A percentile compares a stretch with the other conserved stretches of the same genome.
phyloP scores from a whole-genome alignment of 2,113 vertebrate species.

The Phodopus roborovskii region DNA sequence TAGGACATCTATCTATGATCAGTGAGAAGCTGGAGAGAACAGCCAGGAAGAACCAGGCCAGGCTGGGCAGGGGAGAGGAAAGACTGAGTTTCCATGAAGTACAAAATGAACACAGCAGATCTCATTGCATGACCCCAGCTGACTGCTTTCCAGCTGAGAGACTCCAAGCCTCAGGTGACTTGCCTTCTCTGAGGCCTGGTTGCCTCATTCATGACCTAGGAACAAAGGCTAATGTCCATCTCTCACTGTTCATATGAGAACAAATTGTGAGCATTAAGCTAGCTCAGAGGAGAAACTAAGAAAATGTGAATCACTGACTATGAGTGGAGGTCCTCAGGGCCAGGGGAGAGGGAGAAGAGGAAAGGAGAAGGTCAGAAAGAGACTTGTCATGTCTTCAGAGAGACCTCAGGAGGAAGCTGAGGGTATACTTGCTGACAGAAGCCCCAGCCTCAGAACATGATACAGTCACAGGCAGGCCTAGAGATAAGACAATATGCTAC shows the following conservation, averaged over 20 bases:
- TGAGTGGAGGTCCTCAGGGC: neutral
- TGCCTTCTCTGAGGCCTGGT: neutral
- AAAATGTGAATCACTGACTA: neutral
- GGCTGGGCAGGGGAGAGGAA: neutral
- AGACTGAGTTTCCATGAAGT: fast-evolving
- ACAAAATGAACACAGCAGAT: fast-evolving
- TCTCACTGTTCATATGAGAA: neutral
- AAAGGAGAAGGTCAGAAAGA: too few relatives aligned
- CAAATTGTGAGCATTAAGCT: neutral
- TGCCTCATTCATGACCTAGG: neutral
- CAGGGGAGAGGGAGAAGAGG: too few relatives aligned
- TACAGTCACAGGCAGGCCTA: neutral
- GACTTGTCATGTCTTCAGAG: neutral
- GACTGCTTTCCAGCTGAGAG: neutral
- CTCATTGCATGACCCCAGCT: neutral
- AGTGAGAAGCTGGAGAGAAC: neutral
- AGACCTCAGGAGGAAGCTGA: neutral
- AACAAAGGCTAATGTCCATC: neutral
- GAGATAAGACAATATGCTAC: neutral
- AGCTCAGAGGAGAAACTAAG: neutral
- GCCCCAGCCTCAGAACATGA: neutral
- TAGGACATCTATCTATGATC: neutral
- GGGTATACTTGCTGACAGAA: neutral
- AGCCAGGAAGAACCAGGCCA: neutral
- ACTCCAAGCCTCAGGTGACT: neutral